Conservation (phyloP, 92 coral and sea anemone species). For the Zoanthus sociatus region DNA sequence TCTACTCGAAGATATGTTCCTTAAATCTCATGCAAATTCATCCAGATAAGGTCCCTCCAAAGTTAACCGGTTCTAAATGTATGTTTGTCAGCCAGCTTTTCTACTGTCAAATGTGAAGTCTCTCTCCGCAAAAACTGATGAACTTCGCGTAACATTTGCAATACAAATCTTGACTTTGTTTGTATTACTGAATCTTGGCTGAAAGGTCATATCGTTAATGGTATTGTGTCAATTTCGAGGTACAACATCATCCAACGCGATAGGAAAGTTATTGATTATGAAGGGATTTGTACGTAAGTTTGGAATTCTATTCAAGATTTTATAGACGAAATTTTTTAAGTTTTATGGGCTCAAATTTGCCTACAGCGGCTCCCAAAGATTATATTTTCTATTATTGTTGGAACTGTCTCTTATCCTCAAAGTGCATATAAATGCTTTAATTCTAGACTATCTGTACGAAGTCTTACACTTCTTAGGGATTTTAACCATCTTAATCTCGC, state of each 20-base stretch:
- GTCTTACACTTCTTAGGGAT: slow-evolving; percentile 7
- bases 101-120: background rate
- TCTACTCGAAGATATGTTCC: slow-evolving; percentile 18
- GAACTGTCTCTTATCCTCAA: slow-evolving; percentile 39
- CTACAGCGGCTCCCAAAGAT: background rate
- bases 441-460: slow-evolving; percentile 26
- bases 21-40: slow-evolving; percentile 22
- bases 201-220: slow-evolving; percentile 3
- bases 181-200: slow-evolving; percentile 20
- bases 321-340: background rate
- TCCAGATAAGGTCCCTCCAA: background rate
- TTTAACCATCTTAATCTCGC: background rate
- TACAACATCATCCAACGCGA: background rate
- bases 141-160: background rate
- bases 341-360: background rate
- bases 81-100: background rate
- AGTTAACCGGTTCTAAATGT: background rate
- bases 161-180: slow-evolving; percentile 11
- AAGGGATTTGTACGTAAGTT: slow-evolving; percentile 7
- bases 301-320: background rate
- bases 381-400: slow-evolving; percentile 36
- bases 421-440: slow-evolving; percentile 20
- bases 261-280: slow-evolving; percentile 20
- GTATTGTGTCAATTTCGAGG: background rate
- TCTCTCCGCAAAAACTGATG: slow-evolving; percentile 6